These are phyloP conservation scores for Ranitomeya imitator DNA, from an alignment of 2,113 vertebrate genomes.

Conservation along the genomic window DNA sequence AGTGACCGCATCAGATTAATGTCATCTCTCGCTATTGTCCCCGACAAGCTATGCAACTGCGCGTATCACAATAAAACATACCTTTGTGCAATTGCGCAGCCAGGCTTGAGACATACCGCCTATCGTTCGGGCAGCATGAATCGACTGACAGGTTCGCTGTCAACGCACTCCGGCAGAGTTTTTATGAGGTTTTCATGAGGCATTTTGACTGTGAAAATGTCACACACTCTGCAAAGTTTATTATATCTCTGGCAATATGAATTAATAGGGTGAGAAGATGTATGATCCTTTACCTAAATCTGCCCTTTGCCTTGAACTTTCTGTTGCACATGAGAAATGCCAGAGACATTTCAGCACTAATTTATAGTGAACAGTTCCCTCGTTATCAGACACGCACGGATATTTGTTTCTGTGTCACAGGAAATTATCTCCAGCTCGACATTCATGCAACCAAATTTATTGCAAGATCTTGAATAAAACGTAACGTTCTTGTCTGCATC, in stretches of 20 bases:
- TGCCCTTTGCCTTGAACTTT: slow-evolving; percentile 5
- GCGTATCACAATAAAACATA: too few relatives aligned
- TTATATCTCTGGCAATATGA: background rate
- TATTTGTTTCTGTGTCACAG: background rate
- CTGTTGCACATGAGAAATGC: background rate
- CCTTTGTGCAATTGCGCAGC: too few relatives aligned
- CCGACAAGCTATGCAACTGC: too few relatives aligned
- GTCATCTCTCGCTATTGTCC: too few relatives aligned
- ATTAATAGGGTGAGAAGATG: background rate
- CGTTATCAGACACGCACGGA: background rate
- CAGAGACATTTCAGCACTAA: slow-evolving; percentile 38
- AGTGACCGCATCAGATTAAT: too few relatives aligned
- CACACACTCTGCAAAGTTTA: background rate
- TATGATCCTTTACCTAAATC: background rate
- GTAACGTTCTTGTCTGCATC: background rate
- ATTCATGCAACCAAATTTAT: background rate
- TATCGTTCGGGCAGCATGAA: too few relatives aligned
- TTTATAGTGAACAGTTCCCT: slow-evolving; percentile 18
- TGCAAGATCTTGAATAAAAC: background rate
- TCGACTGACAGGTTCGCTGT: background rate
- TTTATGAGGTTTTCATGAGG: background rate
- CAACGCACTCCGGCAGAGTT: background rate
- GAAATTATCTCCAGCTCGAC: slow-evolving; percentile 8
- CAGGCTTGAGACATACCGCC: too few relatives aligned
- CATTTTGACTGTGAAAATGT: background rate